Percentiles rank a stretch among this genome's conserved stretches.
Conservation (phyloP, 2,888 invertebrate genomes). For the Rhingia rostrata region DNA sequence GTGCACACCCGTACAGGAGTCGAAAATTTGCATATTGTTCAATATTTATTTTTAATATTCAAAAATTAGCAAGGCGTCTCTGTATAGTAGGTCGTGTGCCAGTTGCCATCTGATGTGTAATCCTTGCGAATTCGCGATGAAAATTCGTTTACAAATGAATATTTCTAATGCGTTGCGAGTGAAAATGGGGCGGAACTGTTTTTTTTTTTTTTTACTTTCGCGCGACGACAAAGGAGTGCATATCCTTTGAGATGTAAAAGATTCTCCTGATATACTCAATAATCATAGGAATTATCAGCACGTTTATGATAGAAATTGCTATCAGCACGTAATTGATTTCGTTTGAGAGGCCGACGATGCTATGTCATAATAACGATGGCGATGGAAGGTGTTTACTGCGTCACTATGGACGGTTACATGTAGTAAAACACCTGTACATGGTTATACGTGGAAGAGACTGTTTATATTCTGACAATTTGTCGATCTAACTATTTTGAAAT, state of each 20-base stretch:
- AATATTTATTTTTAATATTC: constrained; percentile 74
- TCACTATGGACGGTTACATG: too few species aligned
- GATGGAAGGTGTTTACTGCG: too few species aligned
- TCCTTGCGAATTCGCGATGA: constrained; percentile 14
- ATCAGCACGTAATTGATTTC: constrained; percentile 3
- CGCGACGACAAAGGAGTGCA: constrained; percentile 4
- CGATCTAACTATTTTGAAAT: too few species aligned
- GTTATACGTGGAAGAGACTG: too few species aligned
- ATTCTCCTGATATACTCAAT: constrained; percentile 6
- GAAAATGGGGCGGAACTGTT: constrained; percentile 55
- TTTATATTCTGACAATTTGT: too few species aligned
- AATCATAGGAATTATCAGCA: constrained; percentile 36
- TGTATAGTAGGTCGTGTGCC: constrained; percentile 56
- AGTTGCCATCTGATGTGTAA: constrained; percentile 32
- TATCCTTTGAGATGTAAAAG: constrained; percentile 21
- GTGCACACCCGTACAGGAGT: constrained; percentile 11
- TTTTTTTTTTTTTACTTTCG: constrained; percentile 24
- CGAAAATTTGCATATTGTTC: constrained; percentile 72
- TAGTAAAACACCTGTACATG: too few species aligned
- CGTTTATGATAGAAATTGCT: neutral
- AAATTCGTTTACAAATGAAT: constrained; percentile 15
- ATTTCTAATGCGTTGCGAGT: constrained; percentile 9
- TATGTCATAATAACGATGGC: too few species aligned
- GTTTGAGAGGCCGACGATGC: neutral
- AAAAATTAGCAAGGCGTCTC: constrained; percentile 65